A percentile compares a stretch with the other conserved stretches of the same genome.
Conservation (phyloP, 2,888 invertebrate species). For the Xanthorhoe designata region DNA sequence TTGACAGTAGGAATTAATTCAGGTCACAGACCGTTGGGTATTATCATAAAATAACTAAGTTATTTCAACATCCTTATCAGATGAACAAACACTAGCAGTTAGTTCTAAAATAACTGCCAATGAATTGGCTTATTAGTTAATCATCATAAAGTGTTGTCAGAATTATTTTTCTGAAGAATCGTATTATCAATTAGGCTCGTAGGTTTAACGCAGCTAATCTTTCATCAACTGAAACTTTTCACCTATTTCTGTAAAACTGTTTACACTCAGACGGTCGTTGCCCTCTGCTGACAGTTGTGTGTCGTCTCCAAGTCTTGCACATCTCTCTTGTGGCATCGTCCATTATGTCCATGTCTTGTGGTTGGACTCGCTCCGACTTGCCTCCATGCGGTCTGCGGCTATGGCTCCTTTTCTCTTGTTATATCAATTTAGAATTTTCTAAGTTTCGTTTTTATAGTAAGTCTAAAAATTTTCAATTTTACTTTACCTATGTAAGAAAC, state of each 20-base stretch:
- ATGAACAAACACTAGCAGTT: slow-evolving; percentile 17
- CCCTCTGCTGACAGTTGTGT: slow-evolving; percentile 41
- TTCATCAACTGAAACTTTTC: slow-evolving; percentile 31
- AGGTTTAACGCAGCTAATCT: slow-evolving; percentile 21
- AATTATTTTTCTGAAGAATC: background rate
- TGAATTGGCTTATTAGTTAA: background rate
- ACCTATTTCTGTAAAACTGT: slow-evolving; percentile 50
- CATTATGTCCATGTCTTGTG: slow-evolving; percentile 42
- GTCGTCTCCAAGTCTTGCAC: slow-evolving; percentile 42
- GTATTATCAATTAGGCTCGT: slow-evolving; percentile 3
- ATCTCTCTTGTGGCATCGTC: slow-evolving; percentile 37
- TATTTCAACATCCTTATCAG: slow-evolving; percentile 21
- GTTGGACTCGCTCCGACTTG: slow-evolving; percentile 54
- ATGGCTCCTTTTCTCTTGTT: slow-evolving; percentile 31
- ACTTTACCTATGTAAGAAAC: background rate
- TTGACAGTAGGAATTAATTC: slow-evolving; percentile 11
- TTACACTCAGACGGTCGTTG: slow-evolving; percentile 54
- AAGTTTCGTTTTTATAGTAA: background rate
- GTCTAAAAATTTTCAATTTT: slow-evolving; percentile 4
- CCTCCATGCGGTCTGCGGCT: slow-evolving; percentile 49
- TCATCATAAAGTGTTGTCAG: background rate
- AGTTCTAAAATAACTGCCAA: slow-evolving; percentile 2
- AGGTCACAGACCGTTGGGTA: slow-evolving; percentile 23
- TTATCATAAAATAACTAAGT: slow-evolving; percentile 19
- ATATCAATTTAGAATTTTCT: slow-evolving; percentile 9